Base-by-base conservation (phyloP, 2,797 vertebrate genomes). In the Pseudotriccus pelzelni region DNA sequence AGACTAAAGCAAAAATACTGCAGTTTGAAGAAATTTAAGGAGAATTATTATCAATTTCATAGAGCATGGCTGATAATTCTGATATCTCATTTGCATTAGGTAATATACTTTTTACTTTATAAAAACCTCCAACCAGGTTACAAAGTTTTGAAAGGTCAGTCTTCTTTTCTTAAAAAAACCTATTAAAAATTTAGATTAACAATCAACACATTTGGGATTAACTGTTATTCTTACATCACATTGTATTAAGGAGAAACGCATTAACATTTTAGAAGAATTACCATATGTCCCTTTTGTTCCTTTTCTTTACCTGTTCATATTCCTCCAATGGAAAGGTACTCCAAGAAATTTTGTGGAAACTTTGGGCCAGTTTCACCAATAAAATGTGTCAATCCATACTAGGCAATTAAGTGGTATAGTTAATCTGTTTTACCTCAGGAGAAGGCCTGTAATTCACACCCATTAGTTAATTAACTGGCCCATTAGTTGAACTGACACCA, bases 401-500 rank as follows among this genome's bases (percentile, higher is more conserved):
- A 80, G 32, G 8, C n/a, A 92, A 89, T 85, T 90, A 83, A 67
- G 39, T 55, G 17, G 25, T 70, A 78, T 87, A 80, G 89, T 89
- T 92, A 83, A 79, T 74, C 47, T 46, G 7, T 80, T 94, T 85
- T 92, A 89, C 44, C 36, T 89, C 43, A 66, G 39, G 43, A 87
- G 37, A 80, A 89, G 50, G n/a, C 19, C 23, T 62, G 24, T 68
- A 39, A 87, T 87, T 91, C 49, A 89, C 24, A 80, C 10, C 24
- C 43, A 77, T 87, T 93, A 90, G 68, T 92, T 91, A 92, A 96
- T 96, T 94, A 93, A 83, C 78, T 70, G 28, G 11, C 15, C 70
- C 64, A 80, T 89, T 94, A 96, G 47, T 87, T 82, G 89, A 92
- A 93, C 41, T 87, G 72, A 77, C 58, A 94, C 46, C 36, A 91